These are phyloP conservation scores for Chondrosia reniformis DNA, from an alignment of 37 sponge, comb jelly and placozoan species.

Conservation along the genomic window DNA sequence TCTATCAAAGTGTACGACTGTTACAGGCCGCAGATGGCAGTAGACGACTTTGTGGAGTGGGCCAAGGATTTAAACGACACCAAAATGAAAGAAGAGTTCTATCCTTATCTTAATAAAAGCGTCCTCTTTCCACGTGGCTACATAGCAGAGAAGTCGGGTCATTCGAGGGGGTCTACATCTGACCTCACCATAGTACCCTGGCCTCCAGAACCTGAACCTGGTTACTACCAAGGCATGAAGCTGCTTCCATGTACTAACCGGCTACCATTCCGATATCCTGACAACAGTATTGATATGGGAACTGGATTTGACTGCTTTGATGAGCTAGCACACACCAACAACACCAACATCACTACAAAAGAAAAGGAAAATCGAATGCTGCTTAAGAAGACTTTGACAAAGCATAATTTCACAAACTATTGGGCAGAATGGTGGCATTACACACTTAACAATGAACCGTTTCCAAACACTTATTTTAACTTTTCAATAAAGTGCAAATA, in stretches of 20 bases:
- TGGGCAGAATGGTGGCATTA: constrained; percentile 33
- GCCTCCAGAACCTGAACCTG: constrained; percentile 15
- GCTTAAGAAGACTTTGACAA: neutral
- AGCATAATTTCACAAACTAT: constrained; percentile 23
- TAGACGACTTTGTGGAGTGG: constrained; percentile 24
- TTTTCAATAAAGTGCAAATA: constrained; percentile 17
- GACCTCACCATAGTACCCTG: constrained; percentile 25
- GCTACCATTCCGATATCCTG: constrained; percentile 10
- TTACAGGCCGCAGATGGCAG: constrained; percentile 26
- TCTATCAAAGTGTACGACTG: constrained; percentile 37
- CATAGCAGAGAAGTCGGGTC: constrained; percentile 24
- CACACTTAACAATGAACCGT: constrained; percentile 16
- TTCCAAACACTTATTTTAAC: constrained; percentile 29
- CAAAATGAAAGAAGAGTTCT: constrained; percentile 26
- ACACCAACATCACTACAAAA: neutral
- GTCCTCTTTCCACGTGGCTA: constrained; percentile 21
- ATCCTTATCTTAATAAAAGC: constrained; percentile 18
- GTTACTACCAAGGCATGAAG: constrained; percentile 9
- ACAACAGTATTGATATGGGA: constrained; percentile 34
- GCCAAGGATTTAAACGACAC: constrained; percentile 20
- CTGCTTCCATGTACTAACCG: constrained; percentile 19
- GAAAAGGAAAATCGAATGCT: constrained; percentile 15
- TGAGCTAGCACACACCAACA: constrained; percentile 22
- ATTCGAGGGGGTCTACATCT: constrained; percentile 17
- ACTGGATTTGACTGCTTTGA: constrained; percentile 31